Evolutionary conservation across 1,140 invertebrate species (phyloP), one percentile per base, ranked within the genome.

Genomic region (Calephelis nemesis): DNA sequence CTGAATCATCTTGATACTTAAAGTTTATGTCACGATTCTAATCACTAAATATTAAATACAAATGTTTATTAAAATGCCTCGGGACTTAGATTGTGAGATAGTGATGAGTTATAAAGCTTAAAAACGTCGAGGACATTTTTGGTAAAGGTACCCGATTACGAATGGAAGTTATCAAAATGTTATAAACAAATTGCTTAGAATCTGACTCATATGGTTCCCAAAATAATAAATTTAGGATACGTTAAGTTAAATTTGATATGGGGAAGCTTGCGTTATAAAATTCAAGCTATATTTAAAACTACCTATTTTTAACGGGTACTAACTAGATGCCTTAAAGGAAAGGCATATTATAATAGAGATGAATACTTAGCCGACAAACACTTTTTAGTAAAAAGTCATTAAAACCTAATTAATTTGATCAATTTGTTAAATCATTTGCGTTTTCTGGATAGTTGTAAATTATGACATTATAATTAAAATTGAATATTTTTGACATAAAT

Each of bases 141-240:
- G 50, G 50, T 54, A 54, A 42, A 54, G 50, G 50, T 19, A 8
- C 50, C 50, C 15, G 50, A 54, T 54, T 54, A 54, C 50, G 15
- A 54, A 54, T 54, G 50, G 7, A 52, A 52, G 4, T 52, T 52
- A 52, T 52, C 15, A 54, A 54, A 54, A 54, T 54, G 15, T 54
- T 30, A 30, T 19, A 54, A 54, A 54, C 8, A 30, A 11, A 54
- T 54, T 58, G 30, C 13, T 58, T 15, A 3, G 52, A 58, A 5
- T 39, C 11, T 58, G 52, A 58, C 39, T 58, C 9, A 30, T 58
- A 11, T 39, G 4, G 4, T 6, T 15, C 52, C 19, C 19, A 30
- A 1, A 30, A 39, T 39, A 58, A 58, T 58, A 30, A 58, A 58
- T 19, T 58, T 30, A 11, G 19, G 52, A 39, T 58, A 30, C n/a